A percentile compares a stretch with the other conserved stretches of the same genome.
Conservation (phyloP, 2,113 vertebrate genomes). For the Bubo scandiacus region DNA sequence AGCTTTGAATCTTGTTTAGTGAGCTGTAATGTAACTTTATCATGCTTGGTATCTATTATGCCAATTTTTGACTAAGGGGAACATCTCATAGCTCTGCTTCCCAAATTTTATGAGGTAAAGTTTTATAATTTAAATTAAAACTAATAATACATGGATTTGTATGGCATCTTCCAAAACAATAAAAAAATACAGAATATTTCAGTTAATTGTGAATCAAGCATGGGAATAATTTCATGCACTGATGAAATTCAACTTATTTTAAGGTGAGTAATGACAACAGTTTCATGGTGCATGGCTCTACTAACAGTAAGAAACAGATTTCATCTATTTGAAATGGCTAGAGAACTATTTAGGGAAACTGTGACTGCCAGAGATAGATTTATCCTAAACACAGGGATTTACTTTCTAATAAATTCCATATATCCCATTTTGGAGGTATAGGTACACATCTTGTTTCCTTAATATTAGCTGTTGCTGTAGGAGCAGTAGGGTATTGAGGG, state of each 20-base stretch:
- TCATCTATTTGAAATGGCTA: neutral
- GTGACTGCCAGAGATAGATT: neutral
- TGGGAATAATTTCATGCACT: neutral
- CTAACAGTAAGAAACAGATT: neutral
- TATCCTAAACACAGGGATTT: neutral
- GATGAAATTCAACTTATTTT: neutral
- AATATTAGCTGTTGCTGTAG: neutral
- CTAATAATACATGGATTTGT: neutral
- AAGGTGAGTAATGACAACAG: neutral
- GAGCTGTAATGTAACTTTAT: neutral
- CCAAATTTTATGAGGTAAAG: neutral
- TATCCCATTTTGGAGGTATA: neutral
- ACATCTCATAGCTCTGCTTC: neutral
- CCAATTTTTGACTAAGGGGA: neutral
- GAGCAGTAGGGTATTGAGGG: neutral
- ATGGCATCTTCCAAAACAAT: neutral
- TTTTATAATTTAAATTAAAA: neutral
- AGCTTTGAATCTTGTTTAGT: neutral
- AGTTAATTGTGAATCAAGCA: neutral
- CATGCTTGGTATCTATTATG: neutral
- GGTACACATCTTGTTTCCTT: neutral
- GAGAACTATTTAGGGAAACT: neutral
- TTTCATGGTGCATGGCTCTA: neutral
- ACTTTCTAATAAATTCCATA: neutral
- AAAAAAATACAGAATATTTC: neutral